A percentile compares a stretch with the other conserved stretches of the same genome.
phyloP scores from a whole-genome alignment of 2,113 vertebrate genomes.

The Opisthocomus hoazin region DNA sequence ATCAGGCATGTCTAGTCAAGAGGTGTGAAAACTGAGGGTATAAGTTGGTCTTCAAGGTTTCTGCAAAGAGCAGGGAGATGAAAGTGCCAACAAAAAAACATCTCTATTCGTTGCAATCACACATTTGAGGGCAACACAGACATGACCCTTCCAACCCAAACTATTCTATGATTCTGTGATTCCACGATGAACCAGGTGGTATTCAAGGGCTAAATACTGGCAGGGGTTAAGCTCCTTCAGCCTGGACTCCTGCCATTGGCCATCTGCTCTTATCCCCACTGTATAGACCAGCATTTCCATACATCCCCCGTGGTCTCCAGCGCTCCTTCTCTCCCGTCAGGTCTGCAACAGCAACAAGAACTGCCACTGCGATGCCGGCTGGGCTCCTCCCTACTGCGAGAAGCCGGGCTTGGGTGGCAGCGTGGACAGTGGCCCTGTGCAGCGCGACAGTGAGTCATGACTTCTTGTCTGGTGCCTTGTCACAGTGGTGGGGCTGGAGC shows the following conservation, averaged over 20 bases:
- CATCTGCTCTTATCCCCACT: background rate
- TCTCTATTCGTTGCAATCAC: background rate
- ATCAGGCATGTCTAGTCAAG: background rate
- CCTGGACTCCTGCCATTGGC: fast-evolving
- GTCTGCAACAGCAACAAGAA: conserved; percentile 95
- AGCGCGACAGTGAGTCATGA: conserved; percentile 75
- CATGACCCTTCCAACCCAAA: too few species aligned
- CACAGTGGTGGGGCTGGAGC: fast-evolving
- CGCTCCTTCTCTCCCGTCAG: conserved; percentile 56
- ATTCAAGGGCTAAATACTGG: background rate
- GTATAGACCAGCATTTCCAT: fast-evolving
- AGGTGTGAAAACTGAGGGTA: background rate
- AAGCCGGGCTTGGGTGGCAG: conserved; percentile 87
- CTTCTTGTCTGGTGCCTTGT: fast-evolving
- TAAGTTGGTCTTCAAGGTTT: background rate
- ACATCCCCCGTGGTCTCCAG: background rate
- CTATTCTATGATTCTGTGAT: too few species aligned
- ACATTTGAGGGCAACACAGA: background rate
- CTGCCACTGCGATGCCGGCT: conserved; percentile 87
- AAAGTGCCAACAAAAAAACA: background rate
- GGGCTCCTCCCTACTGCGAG: conserved; percentile 90
- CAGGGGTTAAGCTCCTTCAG: background rate
- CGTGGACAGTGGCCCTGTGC: conserved; percentile 88
- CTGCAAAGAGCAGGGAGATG: background rate
- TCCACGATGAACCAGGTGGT: too few species aligned